Base-by-base conservation (phyloP, 2,888 invertebrate genomes). In the Anorthoa munda region DNA sequence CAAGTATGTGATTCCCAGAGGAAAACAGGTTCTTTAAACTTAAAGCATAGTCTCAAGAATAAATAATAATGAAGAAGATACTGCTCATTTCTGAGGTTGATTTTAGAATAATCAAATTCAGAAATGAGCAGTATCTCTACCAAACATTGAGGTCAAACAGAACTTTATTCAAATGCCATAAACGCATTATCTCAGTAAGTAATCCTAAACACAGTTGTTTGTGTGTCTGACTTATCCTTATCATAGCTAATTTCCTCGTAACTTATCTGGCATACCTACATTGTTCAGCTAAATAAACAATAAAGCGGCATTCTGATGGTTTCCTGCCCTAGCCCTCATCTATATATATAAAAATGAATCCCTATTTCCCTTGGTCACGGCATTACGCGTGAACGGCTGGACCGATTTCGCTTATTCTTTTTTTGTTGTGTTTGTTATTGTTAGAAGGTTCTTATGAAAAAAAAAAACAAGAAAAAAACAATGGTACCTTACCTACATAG, bases 181-280 rank as follows among this genome's bases (percentile, higher is more conserved):
- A 48, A 50, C 2, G 11, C n/a, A 18, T 46, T 45, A 53, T 31
- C 48, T n/a, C 9, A 15, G 0, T n/a, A 4, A 71, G 5, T 71
- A 45, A 71, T 39, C 15, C n/a, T 9, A 51, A 46, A 46, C 56
- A 4, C 46, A 48, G 50, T 50, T 66, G 0, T 50, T 50, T 17
- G 5, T 50, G 23, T 12, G 31, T 46, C 13, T 50, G n/a, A 17
- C 48, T 50, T 51, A 51, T 66, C 45, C 15, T 31, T 73, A 75
- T 51, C 74, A 50, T 23, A 17, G 18, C 23, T 23, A 46, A 23
- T 66, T 59, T 66, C n/a, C n/a, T n/a, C 23, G n/a, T 12, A 26
- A 50, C 26, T 50, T 58, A 51, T 75, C 66, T 23, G 50, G 1
- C 12, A 51, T 66, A 45, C 18, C 26, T 31, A 45, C 26, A 45